A percentile compares a stretch with the other conserved stretches of the same genome.
These are phyloP conservation scores for Eilema griseolum DNA, from an alignment of 2,888 invertebrate species.

Conservation along the genomic window DNA sequence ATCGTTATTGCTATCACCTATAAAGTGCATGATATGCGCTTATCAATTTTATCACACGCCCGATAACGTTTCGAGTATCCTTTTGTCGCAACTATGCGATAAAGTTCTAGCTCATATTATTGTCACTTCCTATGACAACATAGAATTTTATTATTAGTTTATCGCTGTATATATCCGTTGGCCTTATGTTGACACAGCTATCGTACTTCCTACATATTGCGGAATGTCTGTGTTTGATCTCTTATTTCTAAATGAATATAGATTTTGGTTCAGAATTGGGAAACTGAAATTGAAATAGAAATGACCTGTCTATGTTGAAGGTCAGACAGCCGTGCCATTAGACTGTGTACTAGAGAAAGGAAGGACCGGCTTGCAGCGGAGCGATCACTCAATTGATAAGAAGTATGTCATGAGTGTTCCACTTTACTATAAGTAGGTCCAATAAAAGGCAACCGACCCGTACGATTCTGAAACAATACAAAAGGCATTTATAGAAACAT, in stretches of 20 bases:
- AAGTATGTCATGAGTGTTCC: background rate
- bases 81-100: slow-evolving; percentile 50
- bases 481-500: too few relatives aligned
- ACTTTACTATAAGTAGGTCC: background rate
- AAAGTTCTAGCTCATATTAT: slow-evolving; percentile 32
- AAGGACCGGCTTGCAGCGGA: background rate
- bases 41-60: slow-evolving; percentile 46
- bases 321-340: background rate
- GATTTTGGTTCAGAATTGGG: background rate
- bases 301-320: background rate
- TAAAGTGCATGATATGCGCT: slow-evolving; percentile 42
- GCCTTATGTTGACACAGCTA: slow-evolving; percentile 41
- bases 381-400: background rate
- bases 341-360: background rate
- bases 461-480: background rate
- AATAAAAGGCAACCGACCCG: background rate
- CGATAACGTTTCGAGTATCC: slow-evolving; percentile 41
- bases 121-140: slow-evolving; percentile 43
- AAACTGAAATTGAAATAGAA: background rate
- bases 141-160: slow-evolving; percentile 40
- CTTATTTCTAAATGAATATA: background rate
- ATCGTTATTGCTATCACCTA: slow-evolving; percentile 52
- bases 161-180: slow-evolving; percentile 49
- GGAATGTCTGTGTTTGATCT: background rate
- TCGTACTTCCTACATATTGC: slow-evolving; percentile 28